These are phyloP conservation scores for Chymomyza costata DNA, from an alignment of 1,140 invertebrate genomes.

Conservation along the genomic window DNA sequence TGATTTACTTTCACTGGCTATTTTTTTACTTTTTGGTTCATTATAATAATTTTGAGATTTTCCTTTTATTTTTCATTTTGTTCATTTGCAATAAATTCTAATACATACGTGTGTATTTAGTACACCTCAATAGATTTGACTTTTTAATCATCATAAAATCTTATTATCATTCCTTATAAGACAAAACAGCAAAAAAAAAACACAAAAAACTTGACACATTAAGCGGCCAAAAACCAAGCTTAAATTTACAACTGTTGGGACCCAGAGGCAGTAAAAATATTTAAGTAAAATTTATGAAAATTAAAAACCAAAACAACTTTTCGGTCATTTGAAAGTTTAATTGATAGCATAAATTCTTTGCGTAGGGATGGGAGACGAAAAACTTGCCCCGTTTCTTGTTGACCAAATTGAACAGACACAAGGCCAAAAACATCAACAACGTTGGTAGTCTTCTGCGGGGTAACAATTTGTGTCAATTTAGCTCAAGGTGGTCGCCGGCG, in stretches of 20 bases:
- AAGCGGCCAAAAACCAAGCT: conserved; percentile 37
- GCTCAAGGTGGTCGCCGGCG: conserved; percentile 1
- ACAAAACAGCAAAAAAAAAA: conserved; percentile 8
- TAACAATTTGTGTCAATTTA: conserved; percentile 57
- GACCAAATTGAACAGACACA: background rate
- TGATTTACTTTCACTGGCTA: conserved; percentile 56
- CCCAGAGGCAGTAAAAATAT: conserved; percentile 21
- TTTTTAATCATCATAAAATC: conserved; percentile 73
- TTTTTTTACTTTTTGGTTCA: background rate
- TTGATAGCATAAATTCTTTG: conserved; percentile 65
- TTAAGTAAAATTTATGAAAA: conserved; percentile 72
- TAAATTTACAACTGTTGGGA: conserved; percentile 33
- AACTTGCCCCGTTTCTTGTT: background rate
- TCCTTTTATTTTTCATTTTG: conserved; percentile 8
- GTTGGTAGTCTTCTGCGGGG: background rate
- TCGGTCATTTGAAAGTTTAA: conserved; percentile 67
- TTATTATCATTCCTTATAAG: conserved; percentile 65
- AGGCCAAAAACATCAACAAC: conserved; percentile 15
- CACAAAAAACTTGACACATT: conserved; percentile 52
- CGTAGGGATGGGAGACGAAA: background rate
- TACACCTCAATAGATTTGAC: background rate
- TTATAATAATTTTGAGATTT: background rate
- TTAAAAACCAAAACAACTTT: conserved; percentile 61
- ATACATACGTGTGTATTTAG: conserved; percentile 3
- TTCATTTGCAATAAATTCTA: conserved; percentile 65